Evolutionary conservation across 1,140 invertebrate genomes (phyloP).

Genomic region (Eulimnadia texana): DNA sequence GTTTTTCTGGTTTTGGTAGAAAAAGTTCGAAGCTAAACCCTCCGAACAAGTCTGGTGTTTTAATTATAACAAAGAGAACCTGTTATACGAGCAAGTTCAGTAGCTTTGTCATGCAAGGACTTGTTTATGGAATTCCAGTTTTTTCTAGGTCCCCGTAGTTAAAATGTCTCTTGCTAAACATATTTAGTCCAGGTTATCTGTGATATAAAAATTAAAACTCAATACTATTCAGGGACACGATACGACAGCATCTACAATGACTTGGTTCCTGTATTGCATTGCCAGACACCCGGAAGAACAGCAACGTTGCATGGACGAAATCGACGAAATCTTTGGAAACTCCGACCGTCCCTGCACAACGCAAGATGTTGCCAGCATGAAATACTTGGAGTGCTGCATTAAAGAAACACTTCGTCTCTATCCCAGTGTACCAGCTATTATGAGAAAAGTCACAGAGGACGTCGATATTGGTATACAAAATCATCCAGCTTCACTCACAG

Average conservation of each 20-base stretch:
- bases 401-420: conserved; percentile 44
- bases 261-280: conserved; percentile 29
- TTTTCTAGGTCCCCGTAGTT: no score
- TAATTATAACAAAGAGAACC: no score
- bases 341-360: background rate
- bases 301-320: conserved; percentile 4
- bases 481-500: background rate
- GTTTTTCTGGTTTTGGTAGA: no score
- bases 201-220: no score
- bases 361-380: conserved; percentile 27
- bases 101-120: no score
- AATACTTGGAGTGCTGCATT: conserved; percentile 45
- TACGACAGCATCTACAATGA: conserved; percentile 33
- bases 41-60: no score
- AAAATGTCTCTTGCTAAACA: no score
- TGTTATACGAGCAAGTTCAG: no score
- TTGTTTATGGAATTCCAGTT: no score
- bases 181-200: no score
- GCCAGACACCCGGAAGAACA: conserved; percentile 30
- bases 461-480: conserved; percentile 25
- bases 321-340: conserved; percentile 10
- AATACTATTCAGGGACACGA: conserved; percentile 34
- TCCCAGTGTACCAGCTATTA: conserved; percentile 45
- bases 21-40: no score
- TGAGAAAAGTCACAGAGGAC: conserved; percentile 30